Conservation (phyloP, 2,797 vertebrate species). For the Sebastes matsubarae region DNA sequence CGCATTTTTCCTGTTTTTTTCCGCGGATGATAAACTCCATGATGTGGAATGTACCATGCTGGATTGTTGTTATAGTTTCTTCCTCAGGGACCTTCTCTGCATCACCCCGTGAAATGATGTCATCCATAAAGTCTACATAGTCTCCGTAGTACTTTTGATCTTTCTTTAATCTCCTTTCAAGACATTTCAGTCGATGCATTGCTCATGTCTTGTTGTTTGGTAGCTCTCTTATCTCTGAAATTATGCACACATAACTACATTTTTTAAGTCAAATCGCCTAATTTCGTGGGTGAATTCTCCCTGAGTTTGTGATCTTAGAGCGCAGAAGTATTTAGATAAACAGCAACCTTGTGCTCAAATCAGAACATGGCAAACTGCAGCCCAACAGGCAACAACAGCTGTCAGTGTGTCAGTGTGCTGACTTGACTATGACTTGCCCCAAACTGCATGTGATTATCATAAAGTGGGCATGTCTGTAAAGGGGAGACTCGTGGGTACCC, state of each 20-base stretch:
- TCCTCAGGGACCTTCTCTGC: not conserved
- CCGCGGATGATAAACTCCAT: not conserved
- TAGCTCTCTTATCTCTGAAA: not conserved
- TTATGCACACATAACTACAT: not conserved
- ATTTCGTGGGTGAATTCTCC: not conserved
- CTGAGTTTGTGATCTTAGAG: not conserved
- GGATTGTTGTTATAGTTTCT: not conserved
- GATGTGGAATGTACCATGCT: not conserved
- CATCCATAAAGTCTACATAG: not conserved
- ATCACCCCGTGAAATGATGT: not conserved
- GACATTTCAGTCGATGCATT: not conserved
- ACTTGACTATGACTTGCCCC: too few relatives aligned
- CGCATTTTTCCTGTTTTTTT: not conserved
- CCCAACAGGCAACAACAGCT: too few relatives aligned
- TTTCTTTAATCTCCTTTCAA: conserved; percentile 2
- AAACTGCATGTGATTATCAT: too few relatives aligned
- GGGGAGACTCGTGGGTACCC: too few relatives aligned
- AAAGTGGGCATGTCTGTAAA: too few relatives aligned
- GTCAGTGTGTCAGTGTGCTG: too few relatives aligned
- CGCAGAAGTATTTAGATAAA: not conserved
- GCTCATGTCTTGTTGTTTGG: too few relatives aligned
- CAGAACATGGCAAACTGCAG: too few relatives aligned
- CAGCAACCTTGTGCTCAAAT: not conserved
- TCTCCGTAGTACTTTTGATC: not conserved
- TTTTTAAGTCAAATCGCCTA: not conserved